Conservation (phyloP, 2,797 vertebrate genomes). For the Nothura maculosa region DNA sequence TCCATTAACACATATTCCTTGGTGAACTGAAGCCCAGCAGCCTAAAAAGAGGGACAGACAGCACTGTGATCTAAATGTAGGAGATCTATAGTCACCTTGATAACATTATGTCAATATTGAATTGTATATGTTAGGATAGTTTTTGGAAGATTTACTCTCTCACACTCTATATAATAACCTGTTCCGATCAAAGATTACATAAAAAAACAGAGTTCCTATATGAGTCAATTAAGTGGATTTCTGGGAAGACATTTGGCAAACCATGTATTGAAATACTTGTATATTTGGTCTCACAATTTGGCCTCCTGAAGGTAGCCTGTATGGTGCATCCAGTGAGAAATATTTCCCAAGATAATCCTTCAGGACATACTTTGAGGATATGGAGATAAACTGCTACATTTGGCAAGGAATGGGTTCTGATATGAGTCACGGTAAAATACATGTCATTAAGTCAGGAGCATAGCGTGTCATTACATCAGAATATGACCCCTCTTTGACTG, state of each 20-base stretch:
- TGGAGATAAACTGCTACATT: not conserved
- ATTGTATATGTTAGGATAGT: not conserved
- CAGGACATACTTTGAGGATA: not conserved
- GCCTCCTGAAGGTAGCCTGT: not conserved
- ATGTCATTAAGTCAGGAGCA: not conserved
- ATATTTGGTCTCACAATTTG: not conserved
- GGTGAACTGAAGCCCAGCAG: not conserved
- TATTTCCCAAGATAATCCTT: not conserved
- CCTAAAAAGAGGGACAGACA: not conserved
- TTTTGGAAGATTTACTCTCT: not conserved
- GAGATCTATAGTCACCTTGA: not conserved
- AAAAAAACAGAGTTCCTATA: not conserved
- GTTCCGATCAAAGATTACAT: not conserved
- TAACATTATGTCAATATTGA: not conserved
- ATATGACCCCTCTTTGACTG: not conserved
- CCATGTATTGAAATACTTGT: not conserved
- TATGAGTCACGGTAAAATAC: not conserved
- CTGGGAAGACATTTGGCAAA: not conserved
- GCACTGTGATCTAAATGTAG: not conserved
- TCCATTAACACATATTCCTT: not conserved
- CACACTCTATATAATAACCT: not conserved
- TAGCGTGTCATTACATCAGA: not conserved
- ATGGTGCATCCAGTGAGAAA: not conserved
- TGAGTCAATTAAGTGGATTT: not conserved
- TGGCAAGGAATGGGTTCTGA: not conserved